Conservation (phyloP, 92 coral and sea anemone species). For the Siderastrea radians region DNA sequence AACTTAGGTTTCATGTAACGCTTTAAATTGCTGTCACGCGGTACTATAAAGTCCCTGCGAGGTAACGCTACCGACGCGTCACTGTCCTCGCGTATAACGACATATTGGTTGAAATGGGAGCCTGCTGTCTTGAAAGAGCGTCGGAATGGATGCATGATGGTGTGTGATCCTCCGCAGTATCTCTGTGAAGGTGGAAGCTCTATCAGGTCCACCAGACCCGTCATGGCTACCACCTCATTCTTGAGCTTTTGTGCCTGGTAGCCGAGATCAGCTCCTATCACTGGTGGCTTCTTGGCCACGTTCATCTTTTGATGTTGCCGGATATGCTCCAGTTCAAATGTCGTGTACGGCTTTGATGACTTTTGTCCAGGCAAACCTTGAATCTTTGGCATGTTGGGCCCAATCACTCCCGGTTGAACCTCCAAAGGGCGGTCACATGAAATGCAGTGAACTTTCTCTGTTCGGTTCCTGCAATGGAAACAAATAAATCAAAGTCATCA, state of each 20-base stretch:
- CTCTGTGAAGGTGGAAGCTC: conserved; percentile 94
- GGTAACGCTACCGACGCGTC: conserved; percentile 86
- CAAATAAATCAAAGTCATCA: not conserved
- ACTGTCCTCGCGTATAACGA: conserved; percentile 87
- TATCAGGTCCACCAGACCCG: conserved; percentile 85
- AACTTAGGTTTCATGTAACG: conserved; percentile 79
- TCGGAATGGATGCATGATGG: conserved; percentile 93
- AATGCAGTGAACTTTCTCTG: conserved; percentile 94
- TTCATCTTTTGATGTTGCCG: conserved; percentile 92
- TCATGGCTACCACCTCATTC: conserved; percentile 91
- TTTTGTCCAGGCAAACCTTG: conserved; percentile 88
- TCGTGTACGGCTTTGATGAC: conserved; percentile 89
- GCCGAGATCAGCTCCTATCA: conserved; percentile 91
- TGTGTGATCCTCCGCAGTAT: conserved; percentile 97
- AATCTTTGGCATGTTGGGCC: conserved; percentile 81
- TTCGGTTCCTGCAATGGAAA: conserved; percentile 54
- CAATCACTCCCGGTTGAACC: conserved; percentile 64
- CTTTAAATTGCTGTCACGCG: conserved; percentile 81
- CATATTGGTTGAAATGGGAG: conserved; percentile 90
- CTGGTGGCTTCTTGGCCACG: conserved; percentile 73
- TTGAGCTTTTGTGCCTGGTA: conserved; percentile 83
- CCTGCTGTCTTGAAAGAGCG: conserved; percentile 88
- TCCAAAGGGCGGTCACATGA: conserved; percentile 96
- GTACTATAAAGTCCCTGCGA: conserved; percentile 89
- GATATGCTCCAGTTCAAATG: conserved; percentile 95